Percentiles rank a stretch among this genome's conserved stretches.
Evolutionary conservation across 1,140 invertebrate genomes (phyloP).

Genomic region (Bathynomus jamesi): DNA sequence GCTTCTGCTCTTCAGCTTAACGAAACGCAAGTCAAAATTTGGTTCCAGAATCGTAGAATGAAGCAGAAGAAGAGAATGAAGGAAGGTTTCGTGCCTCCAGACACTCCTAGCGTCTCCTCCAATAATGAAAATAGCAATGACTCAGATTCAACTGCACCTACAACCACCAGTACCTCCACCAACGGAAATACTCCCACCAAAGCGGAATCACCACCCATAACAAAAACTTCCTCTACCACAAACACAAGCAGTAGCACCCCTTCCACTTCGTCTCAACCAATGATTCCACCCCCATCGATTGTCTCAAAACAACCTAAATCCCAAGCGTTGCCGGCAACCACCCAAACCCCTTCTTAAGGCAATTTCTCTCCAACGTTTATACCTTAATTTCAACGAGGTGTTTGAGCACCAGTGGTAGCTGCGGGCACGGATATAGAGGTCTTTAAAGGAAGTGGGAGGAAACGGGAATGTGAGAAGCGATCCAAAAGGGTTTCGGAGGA

Average conservation of each 20-base stretch:
- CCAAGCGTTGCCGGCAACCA: conserved; percentile 34
- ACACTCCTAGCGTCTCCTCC: conserved; percentile 42
- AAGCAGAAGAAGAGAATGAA: conserved; percentile 91
- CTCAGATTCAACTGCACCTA: conserved; percentile 31
- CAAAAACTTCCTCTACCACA: conserved; percentile 13
- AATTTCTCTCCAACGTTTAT: neutral
- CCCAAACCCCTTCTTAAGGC: conserved; percentile 34
- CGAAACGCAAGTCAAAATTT: conserved; percentile 87
- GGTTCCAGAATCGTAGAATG: conserved; percentile 89
- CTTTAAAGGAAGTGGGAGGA: too few relatives aligned
- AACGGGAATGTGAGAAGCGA: too few relatives aligned
- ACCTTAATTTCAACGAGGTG: neutral
- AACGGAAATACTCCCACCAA: conserved; percentile 4
- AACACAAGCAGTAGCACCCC: conserved; percentile 11
- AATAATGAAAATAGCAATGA: conserved; percentile 36
- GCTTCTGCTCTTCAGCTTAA: conserved; percentile 91
- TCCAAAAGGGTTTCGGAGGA: too few relatives aligned
- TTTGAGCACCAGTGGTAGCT: neutral
- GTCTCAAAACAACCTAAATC: conserved; percentile 30
- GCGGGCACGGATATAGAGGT: neutral
- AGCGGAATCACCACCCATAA: conserved; percentile 9
- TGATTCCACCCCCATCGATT: conserved; percentile 17
- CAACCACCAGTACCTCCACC: conserved; percentile 16
- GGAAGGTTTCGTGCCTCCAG: conserved; percentile 68
- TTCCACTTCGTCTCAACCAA: conserved; percentile 15